phyloP scores from a whole-genome alignment of 1,140 invertebrate genomes.

The Brachionus manjavacas region DNA sequence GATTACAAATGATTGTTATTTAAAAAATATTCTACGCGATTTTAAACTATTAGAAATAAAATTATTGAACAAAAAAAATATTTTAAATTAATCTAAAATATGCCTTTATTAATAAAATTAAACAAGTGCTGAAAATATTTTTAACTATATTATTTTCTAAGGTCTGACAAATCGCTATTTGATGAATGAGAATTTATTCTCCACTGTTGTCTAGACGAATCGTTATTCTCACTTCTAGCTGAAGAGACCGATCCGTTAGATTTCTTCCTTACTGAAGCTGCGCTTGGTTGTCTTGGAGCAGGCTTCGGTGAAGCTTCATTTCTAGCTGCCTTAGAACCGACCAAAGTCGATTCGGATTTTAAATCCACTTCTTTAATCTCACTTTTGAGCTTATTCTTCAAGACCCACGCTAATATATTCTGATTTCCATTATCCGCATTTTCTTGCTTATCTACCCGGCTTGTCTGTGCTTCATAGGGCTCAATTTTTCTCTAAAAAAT shows the following conservation, averaged over 20 bases:
- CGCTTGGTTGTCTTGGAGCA: neutral
- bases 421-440: neutral
- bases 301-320: neutral
- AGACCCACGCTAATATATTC: neutral
- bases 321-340: neutral
- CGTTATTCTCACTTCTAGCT: neutral
- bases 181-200: neutral
- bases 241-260: neutral
- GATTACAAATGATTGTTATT: too few species aligned
- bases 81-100: too few species aligned
- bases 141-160: neutral
- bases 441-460: neutral
- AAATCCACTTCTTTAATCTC: neutral
- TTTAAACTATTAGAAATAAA: too few species aligned
- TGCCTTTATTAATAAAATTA: too few species aligned
- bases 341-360: neutral
- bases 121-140: too few species aligned
- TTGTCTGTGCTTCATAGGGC: neutral
- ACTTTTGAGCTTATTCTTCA: neutral
- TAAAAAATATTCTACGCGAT: too few species aligned
- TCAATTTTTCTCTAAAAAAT: constrained; percentile 14
- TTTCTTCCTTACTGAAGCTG: neutral
- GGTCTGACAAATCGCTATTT: neutral
- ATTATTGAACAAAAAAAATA: too few species aligned
- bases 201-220: constrained; percentile 1